phyloP scores from a whole-genome alignment of 2,113 vertebrate species.

The Nymphicus hollandicus region DNA sequence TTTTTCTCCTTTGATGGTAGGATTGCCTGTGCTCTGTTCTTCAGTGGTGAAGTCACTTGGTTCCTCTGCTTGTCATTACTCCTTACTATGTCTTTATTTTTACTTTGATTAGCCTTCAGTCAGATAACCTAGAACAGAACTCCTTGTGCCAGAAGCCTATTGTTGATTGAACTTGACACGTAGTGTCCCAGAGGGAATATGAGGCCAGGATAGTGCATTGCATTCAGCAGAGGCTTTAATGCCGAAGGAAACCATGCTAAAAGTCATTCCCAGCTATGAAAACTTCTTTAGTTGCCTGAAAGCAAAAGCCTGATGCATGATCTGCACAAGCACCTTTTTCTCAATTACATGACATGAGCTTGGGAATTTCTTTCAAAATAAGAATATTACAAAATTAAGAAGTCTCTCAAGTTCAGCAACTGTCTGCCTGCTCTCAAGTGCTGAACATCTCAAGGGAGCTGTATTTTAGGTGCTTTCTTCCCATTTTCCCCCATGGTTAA shows the following conservation, averaged over 20 bases:
- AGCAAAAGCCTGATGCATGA: neutral
- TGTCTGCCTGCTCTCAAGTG: neutral
- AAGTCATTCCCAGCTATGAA: neutral
- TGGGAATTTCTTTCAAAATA: neutral
- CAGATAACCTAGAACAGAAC: neutral
- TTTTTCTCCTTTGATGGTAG: neutral
- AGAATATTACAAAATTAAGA: neutral
- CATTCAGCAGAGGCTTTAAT: neutral
- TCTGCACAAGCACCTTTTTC: neutral
- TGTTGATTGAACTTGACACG: fast-evolving
- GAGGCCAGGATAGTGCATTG: neutral
- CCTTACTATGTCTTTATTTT: neutral
- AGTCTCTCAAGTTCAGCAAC: neutral
- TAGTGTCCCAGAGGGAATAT: neutral
- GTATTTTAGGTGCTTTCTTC: neutral
- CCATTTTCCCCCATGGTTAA: neutral
- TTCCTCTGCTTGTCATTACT: neutral
- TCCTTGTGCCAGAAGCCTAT: neutral
- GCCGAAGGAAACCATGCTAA: neutral
- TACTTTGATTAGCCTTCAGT: neutral
- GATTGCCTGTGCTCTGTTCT: neutral
- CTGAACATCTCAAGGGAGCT: neutral
- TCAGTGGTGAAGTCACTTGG: neutral
- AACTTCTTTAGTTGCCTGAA: neutral
- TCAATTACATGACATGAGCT: neutral